Evolutionary conservation across 2,113 vertebrate genomes (phyloP).

Genomic region (Gadus macrocephalus): DNA sequence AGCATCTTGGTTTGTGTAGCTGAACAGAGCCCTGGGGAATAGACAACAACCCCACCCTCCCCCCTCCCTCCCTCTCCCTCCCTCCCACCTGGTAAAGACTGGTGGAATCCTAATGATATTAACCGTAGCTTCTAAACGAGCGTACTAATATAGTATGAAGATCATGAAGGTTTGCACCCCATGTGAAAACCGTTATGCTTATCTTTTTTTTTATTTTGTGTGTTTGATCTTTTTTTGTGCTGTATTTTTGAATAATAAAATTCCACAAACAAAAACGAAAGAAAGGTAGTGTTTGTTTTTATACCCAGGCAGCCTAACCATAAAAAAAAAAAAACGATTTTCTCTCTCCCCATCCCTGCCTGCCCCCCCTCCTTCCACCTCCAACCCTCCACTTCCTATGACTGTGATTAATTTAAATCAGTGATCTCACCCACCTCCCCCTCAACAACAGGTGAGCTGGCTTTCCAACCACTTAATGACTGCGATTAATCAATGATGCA

Average conservation of each 20-base stretch:
- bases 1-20: slow-evolving; percentile 14
- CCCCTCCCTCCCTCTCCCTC: too few relatives aligned
- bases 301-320: not conserved
- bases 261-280: slow-evolving; percentile 26
- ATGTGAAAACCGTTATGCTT: slow-evolving; percentile 43
- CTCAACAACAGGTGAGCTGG: slow-evolving; percentile 62
- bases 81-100: slow-evolving; percentile 4
- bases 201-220: slow-evolving; percentile 41
- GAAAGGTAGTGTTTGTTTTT: not conserved
- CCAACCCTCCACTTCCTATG: slow-evolving; percentile 29
- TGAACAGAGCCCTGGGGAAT: slow-evolving; percentile 35
- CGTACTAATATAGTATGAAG: slow-evolving; percentile 59
- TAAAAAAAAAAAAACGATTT: slow-evolving; percentile 11
- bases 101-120: slow-evolving; percentile 51
- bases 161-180: slow-evolving; percentile 58
- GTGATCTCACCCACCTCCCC: slow-evolving; percentile 33
- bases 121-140: slow-evolving; percentile 57
- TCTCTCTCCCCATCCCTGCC: not conserved
- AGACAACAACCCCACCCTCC: too few relatives aligned
- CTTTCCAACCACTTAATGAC: slow-evolving; percentile 63
- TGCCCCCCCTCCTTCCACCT: slow-evolving; percentile 13
- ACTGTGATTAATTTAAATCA: slow-evolving; percentile 62
- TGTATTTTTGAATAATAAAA: slow-evolving; percentile 78
- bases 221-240: slow-evolving; percentile 63
- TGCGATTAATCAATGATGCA: slow-evolving; percentile 58